Conservation (phyloP, 2,888 invertebrate species). For the Crocallis elinguaria region DNA sequence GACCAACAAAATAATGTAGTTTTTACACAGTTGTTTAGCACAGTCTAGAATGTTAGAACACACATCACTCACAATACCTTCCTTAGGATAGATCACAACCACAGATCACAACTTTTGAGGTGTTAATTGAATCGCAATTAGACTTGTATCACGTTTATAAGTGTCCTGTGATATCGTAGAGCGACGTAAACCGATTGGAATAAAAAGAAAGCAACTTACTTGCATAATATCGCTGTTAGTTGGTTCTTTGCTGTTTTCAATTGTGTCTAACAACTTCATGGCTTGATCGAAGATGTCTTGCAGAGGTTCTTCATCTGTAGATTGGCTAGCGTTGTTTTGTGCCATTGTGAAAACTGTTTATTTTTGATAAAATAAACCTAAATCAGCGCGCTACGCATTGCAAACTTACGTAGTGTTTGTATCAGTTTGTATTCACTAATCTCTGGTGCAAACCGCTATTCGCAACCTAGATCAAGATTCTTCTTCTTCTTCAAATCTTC, state of each 20-base stretch:
- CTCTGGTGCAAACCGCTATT: too few relatives aligned
- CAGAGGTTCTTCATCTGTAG: slow-evolving; percentile 65
- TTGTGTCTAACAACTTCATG: slow-evolving; percentile 87
- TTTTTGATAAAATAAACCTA: background rate
- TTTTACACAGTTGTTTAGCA: too few relatives aligned
- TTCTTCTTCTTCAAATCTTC: too few relatives aligned
- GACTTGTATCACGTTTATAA: background rate
- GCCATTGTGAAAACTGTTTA: slow-evolving; percentile 45
- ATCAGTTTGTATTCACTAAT: too few relatives aligned
- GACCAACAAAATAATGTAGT: too few relatives aligned
- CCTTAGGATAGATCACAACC: too few relatives aligned
- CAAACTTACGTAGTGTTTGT: background rate
- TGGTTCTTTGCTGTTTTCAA: slow-evolving; percentile 87
- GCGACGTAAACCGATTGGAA: background rate
- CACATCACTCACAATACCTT: too few relatives aligned
- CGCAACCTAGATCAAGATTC: too few relatives aligned
- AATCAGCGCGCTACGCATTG: background rate
- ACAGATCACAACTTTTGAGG: background rate
- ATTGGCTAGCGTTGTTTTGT: slow-evolving; percentile 51
- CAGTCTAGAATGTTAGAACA: background rate
- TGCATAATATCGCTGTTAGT: slow-evolving; percentile 89
- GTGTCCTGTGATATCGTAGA: background rate
- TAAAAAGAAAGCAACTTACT: slow-evolving; percentile 69
- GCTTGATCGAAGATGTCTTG: slow-evolving; percentile 87
- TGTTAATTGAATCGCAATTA: background rate